Evolutionary conservation across 2,888 invertebrate genomes (phyloP), one percentile per base, ranked within the genome.

Genomic region (Notodonta ziczac): DNA sequence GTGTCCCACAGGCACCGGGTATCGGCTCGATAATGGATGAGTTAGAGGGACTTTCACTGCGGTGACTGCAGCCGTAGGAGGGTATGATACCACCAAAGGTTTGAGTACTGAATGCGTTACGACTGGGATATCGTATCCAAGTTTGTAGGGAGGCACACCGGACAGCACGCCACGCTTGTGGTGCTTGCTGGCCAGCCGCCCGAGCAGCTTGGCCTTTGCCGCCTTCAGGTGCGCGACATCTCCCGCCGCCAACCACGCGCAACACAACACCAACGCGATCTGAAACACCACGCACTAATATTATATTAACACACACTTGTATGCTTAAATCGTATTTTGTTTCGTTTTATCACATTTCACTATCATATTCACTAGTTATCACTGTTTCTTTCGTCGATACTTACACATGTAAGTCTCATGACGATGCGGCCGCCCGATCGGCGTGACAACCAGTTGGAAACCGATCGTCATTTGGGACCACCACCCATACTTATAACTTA

Each of bases 401-500:
- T 90, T 83, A 93, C 93, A 71, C 72, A 67, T 60, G 76, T 74
- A 72, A 86, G 78, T 81, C 83, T 89, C 93, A 93, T 93, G 72
- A 75, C 76, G 76, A 63, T 69, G 80, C 84, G 76, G 90, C 86
- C 88, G 85, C 81, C 88, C 84, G 81, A 75, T 78, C 85, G 82
- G 82, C 84, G 84, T 86, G 80, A 86, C 83, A 68, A 77, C 78
- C 77, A 75, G 77, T 81, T 73, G 72, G 72, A 81, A 83, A 91
- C 86, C 85, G 77, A 86, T 80, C 80, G 77, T 69, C 85, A 75
- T 78, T 79, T 68, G 65, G 68, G 72, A 70, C 73, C 61, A 64
- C 71, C 83, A 90, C 91, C 85, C 77, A 88, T 92, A 93, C 90
- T 92, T 93, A 93, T 93, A 93, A 93, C 90, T 83, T 92, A 86